Evolutionary conservation across 2,888 invertebrate species (phyloP), one percentile per base, ranked within the genome.

Genomic region (Idaea biselata): DNA sequence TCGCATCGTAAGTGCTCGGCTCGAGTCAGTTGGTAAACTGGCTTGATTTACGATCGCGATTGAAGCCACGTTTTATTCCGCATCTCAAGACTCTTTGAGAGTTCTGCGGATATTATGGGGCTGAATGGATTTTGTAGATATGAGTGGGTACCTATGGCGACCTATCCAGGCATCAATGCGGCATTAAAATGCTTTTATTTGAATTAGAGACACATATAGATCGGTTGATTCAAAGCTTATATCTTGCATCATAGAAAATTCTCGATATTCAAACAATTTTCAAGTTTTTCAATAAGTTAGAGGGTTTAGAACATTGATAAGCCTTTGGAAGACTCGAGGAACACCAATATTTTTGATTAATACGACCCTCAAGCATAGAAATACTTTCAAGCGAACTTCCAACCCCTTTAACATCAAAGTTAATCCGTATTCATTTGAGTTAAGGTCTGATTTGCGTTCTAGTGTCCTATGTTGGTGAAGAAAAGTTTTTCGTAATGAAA

Each of bases 401-500:
- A 44, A 8, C 44, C 0, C 4, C 8, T 14, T 44, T 44, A 44
- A 44, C 44, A 44, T 44, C 6, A 11, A 61, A 68, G 67, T 31
- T 18, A 16, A 63, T 64, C 66, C 67, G 61, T 76, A 66, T 4
- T 0, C 0, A 0, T 0, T 11, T 0, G 7, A 0, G 0, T 18
- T 71, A 79, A 69, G 62, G 70, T 70, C 6, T 0, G 44, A 18
- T 68, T 68, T 73, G 6, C 32, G 6, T 14, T 65, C 64, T 0
- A 11, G 0, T 14, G 31, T 60, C 63, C 59, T 63, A 73, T 73
- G 68, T 63, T 62, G 70, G 68, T 71, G 73, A 78, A 79, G 73
- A 74, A 80, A 81, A 81, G 74, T 82, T 81, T 73, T 68, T 67
- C 68, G 78, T 83, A 79, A 84, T 85, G 87, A 88, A 87, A 87